Evolutionary conservation across 2,888 invertebrate species (phyloP).

Genomic region (Cantharis lateralis): DNA sequence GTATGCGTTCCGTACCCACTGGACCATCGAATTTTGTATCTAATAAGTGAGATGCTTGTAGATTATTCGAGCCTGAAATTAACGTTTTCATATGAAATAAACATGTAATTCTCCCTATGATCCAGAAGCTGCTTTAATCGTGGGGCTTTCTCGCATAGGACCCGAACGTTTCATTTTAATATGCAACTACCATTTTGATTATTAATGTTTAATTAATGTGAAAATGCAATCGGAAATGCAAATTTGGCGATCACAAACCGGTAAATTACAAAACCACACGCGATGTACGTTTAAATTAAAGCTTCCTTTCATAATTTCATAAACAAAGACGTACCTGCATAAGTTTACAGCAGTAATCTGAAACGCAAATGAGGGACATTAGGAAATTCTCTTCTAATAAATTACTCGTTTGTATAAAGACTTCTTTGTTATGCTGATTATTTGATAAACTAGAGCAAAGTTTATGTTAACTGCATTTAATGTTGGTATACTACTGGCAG

Average conservation of each 20-base stretch:
- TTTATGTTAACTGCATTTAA: neutral
- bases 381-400: neutral
- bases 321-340: slow-evolving; percentile 10
- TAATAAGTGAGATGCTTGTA: slow-evolving; percentile 12
- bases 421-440: neutral
- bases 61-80: slow-evolving; percentile 46
- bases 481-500: neutral
- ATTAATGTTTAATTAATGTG: slow-evolving; percentile 40
- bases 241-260: slow-evolving; percentile 33
- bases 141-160: slow-evolving; percentile 11
- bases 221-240: slow-evolving; percentile 41
- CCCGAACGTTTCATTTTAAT: slow-evolving; percentile 20
- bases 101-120: slow-evolving; percentile 18
- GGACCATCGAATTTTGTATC: slow-evolving; percentile 24
- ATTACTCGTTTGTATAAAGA: neutral
- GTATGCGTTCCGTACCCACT: slow-evolving; percentile 19
- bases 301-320: slow-evolving; percentile 5
- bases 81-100: slow-evolving; percentile 49
- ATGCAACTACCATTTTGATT: slow-evolving; percentile 22
- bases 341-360: slow-evolving; percentile 5
- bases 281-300: slow-evolving; percentile 8
- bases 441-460: neutral
- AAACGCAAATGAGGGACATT: slow-evolving; percentile 5
- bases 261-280: slow-evolving; percentile 18
- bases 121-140: slow-evolving; percentile 29